These are phyloP conservation scores for Picathartes gymnocephalus DNA, from an alignment of 2,113 vertebrate species.

Conservation along the genomic window DNA sequence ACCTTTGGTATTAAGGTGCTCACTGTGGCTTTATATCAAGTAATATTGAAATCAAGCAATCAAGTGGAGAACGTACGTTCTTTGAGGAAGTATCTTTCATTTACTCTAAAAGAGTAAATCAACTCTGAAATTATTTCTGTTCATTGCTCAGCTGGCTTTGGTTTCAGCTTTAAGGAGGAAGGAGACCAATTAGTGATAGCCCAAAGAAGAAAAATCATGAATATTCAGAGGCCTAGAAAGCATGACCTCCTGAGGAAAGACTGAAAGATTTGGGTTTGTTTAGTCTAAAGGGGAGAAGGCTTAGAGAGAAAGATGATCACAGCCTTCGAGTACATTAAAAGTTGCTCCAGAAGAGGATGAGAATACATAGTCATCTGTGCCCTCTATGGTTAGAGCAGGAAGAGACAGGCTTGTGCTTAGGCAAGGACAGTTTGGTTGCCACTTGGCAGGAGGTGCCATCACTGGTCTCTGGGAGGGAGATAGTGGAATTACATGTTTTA, in stretches of 20 bases:
- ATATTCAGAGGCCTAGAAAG: slow-evolving; percentile 35
- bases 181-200: slow-evolving; percentile 17
- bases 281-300: background rate
- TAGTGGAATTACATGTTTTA: background rate
- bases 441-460: background rate
- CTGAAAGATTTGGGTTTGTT: background rate
- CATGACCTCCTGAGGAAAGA: slow-evolving; percentile 12
- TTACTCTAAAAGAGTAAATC: background rate
- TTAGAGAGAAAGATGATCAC: background rate
- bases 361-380: background rate
- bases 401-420: background rate
- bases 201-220: slow-evolving; percentile 36
- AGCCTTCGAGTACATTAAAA: background rate
- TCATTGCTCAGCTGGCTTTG: background rate
- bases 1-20: background rate
- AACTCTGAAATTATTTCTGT: background rate
- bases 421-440: background rate
- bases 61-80: background rate
- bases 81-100: background rate
- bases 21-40: background rate
- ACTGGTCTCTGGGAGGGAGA: background rate
- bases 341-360: background rate
- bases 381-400: background rate
- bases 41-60: background rate
- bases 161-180: background rate